Conservation (phyloP, 2,888 invertebrate species). For the Epinotia ramella region DNA sequence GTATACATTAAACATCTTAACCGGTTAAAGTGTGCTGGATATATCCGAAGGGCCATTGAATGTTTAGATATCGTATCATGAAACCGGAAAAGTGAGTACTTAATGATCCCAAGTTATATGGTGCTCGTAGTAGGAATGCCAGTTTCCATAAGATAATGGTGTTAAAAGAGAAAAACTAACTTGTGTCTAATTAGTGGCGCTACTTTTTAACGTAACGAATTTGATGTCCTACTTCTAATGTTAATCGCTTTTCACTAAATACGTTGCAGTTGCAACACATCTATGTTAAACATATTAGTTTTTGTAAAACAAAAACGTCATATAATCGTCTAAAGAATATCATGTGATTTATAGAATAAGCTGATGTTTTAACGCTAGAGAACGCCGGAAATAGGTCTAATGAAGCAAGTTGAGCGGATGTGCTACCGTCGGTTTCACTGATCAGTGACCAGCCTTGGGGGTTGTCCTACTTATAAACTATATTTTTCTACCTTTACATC, state of each 20-base stretch:
- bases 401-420: constrained; percentile 70
- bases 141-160: background rate
- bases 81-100: constrained; percentile 29
- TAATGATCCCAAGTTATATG: background rate
- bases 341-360: background rate
- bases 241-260: background rate
- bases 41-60: constrained; percentile 14
- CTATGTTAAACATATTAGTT: background rate
- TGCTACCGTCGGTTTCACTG: constrained; percentile 69
- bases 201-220: too few species aligned
- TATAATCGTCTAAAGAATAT: background rate
- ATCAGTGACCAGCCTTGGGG: constrained; percentile 68
- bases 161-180: background rate
- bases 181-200: constrained; percentile 3
- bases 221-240: background rate
- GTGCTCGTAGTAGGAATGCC: constrained; percentile 18
- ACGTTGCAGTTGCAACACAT: background rate
- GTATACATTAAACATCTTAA: constrained; percentile 15
- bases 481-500: constrained; percentile 29
- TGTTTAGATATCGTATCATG: constrained; percentile 28
- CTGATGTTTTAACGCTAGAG: constrained; percentile 42
- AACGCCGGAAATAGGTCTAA: constrained; percentile 58
- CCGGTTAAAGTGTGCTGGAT: constrained; percentile 16
- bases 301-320: background rate
- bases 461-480: constrained; percentile 64